phyloP scores from a whole-genome alignment of 2,797 vertebrate species.

The Cryptoprocta ferox region DNA sequence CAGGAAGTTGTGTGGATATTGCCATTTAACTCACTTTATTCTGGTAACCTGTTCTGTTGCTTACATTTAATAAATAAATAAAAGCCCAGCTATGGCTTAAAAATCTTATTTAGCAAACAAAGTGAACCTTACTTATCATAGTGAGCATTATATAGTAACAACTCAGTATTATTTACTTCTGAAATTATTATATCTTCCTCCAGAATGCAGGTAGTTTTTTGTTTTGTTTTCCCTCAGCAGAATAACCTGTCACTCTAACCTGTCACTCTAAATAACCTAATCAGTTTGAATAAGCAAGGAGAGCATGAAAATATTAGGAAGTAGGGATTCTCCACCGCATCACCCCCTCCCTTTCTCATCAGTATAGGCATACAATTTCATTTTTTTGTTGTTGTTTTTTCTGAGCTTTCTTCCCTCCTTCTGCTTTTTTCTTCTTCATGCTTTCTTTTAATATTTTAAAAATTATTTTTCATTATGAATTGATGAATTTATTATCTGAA shows the following conservation, averaged over 20 bases:
- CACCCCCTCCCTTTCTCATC: background rate
- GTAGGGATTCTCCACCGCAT: background rate
- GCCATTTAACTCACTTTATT: background rate
- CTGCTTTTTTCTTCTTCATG: background rate
- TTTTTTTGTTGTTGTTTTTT: background rate
- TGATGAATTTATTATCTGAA: no score
- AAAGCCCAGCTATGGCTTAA: slow-evolving; percentile 4
- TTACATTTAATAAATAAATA: slow-evolving; percentile 14
- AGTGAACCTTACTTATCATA: background rate
- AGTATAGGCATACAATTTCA: background rate
- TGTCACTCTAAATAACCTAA: background rate
- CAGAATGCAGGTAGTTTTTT: background rate
- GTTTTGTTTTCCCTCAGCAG: background rate
- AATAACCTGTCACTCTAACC: background rate
- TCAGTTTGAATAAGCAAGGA: background rate
- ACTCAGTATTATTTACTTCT: background rate
- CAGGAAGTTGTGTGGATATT: background rate
- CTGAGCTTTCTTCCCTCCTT: background rate
- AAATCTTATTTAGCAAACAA: slow-evolving; percentile 1
- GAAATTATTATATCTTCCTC: slow-evolving; percentile 46
- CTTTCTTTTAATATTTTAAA: background rate
- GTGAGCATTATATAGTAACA: background rate
- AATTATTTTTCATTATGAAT: no score
- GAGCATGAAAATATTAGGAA: background rate
- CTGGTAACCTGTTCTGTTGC: background rate